Percentiles rank a stretch among this genome's conserved stretches.
These are phyloP conservation scores for Leptinotarsa rubiginosa DNA, from an alignment of 2,888 invertebrate genomes.

Conservation along the genomic window DNA sequence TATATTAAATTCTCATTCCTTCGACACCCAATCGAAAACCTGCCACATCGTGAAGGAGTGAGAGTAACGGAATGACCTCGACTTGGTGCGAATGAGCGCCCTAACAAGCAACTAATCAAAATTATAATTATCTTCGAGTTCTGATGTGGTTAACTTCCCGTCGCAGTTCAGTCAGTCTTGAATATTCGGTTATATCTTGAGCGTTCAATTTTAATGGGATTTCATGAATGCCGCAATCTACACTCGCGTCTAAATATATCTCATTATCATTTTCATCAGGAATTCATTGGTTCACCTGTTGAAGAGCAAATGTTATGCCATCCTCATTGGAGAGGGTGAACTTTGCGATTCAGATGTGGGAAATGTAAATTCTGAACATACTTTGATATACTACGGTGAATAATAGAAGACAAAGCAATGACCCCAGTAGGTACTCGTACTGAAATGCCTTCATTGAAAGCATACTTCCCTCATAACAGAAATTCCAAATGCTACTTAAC, in stretches of 20 bases:
- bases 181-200: conserved; percentile 14
- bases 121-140: conserved; percentile 9
- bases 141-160: conserved; percentile 9
- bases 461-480: no score
- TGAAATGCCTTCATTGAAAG: no score
- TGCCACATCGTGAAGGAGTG: background rate
- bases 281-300: background rate
- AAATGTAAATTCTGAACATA: no score
- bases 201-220: conserved; percentile 12
- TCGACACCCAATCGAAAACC: background rate
- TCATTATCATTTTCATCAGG: conserved; percentile 9
- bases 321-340: no score
- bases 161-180: conserved; percentile 11
- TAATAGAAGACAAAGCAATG: no score
- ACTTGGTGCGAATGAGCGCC: background rate
- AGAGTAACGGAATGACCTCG: background rate
- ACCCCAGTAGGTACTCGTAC: no score
- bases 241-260: conserved; percentile 4
- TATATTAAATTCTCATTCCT: no score
- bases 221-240: conserved; percentile 9
- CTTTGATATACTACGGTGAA: no score
- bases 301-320: no score
- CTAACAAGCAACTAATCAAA: conserved; percentile 14
- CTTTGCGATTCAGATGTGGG: no score
- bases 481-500: no score